These are phyloP conservation scores for Lathronympha strigana DNA, from an alignment of 2,888 invertebrate genomes.

Conservation along the genomic window DNA sequence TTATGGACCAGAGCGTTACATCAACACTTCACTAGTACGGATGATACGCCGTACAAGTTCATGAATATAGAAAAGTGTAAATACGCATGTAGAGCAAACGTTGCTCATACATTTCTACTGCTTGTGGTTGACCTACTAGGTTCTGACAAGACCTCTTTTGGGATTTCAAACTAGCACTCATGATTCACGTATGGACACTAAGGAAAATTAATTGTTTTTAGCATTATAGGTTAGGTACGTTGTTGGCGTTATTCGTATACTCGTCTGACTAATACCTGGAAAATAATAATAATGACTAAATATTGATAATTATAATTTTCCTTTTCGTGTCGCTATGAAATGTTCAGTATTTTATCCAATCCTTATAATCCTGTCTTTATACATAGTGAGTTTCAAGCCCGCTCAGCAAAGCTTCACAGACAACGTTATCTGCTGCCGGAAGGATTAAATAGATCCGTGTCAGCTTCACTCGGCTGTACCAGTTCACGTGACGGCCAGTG, in stretches of 20 bases:
- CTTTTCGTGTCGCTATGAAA: too few relatives aligned
- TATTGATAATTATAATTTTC: too few relatives aligned
- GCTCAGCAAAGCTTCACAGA: slow-evolving; percentile 1
- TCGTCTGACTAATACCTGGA: neutral
- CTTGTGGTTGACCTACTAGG: slow-evolving; percentile 55
- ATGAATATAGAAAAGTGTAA: slow-evolving; percentile 25
- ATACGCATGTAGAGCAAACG: slow-evolving; percentile 46
- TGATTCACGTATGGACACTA: slow-evolving; percentile 8
- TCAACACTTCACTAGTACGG: slow-evolving; percentile 7
- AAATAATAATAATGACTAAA: too few relatives aligned
- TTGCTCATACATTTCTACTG: slow-evolving; percentile 48
- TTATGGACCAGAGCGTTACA: neutral
- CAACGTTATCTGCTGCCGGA: slow-evolving; percentile 8
- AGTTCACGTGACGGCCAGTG: neutral
- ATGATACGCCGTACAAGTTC: slow-evolving; percentile 13
- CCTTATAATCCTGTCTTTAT: too few relatives aligned
- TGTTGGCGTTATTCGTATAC: neutral
- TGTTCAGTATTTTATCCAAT: too few relatives aligned
- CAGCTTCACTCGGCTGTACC: neutral
- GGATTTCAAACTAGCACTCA: slow-evolving; percentile 44
- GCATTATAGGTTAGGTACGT: neutral
- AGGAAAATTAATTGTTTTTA: slow-evolving; percentile 10
- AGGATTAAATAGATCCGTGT: neutral
- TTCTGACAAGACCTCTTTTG: slow-evolving; percentile 31
- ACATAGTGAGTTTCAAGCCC: neutral